Base-by-base conservation (phyloP, 1,140 invertebrate genomes). In the Matsumurasca onukii region DNA sequence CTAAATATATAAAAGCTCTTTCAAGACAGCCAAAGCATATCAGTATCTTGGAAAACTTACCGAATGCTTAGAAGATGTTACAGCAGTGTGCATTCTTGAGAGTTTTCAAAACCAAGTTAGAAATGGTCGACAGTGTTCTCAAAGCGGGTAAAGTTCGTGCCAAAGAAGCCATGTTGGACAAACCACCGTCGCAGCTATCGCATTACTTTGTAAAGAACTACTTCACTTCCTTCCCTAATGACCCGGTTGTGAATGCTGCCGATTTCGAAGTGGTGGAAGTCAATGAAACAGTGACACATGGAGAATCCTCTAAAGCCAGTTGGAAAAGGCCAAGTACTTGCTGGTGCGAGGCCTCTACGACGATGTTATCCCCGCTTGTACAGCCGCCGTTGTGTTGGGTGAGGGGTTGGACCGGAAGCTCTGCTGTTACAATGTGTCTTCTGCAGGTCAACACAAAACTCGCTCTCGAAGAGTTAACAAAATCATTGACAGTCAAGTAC, bases 31-130 rank as follows among this genome's bases (percentile, higher is more conserved):
- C 9, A 89, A 90, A 74, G 94, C 92, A 15, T 86, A 88, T 73
- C 93, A 97, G 80, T 83, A 88, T 22, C 85, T 86, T 52, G 89
- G 90, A 73, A 86, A 97, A 69, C 84, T 93, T 69, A 85, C 89
- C 73, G 83, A 89, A 64, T 89, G 91, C 55, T 80, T 98, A 48
- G 94, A 98, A 83, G 95, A 98, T 84, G 86, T 97, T 0, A 97
- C 95, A 17, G 89, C 92, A 57, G 91, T 93, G 22, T 97, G 94
- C 80, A 90, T 97, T 73, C 80, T 97, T 66, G 95, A 98, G 82
- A 86, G 86, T 69, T 98, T 97, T 80, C 83, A 88, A 73, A 94
- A 94, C 77, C 88, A 90, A 74, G 84, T 80, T 98, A 17, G 77
- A 88, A 51, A 88, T 89, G 78, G 94, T 94, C 20, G 95, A 98